phyloP scores from a whole-genome alignment of 2,113 vertebrate genomes.

The Lepisosteus osseus region DNA sequence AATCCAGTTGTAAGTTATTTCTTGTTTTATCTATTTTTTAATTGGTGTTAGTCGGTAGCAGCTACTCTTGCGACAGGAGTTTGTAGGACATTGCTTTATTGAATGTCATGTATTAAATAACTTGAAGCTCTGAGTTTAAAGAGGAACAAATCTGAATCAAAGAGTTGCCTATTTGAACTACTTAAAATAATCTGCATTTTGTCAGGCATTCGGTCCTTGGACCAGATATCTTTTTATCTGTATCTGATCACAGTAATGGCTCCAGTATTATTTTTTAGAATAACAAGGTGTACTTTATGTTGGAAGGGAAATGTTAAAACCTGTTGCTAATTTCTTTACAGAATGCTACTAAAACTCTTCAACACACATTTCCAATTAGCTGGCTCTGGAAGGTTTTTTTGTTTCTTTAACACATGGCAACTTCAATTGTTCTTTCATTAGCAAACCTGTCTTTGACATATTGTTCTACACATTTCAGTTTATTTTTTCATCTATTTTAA shows the following conservation, averaged over 20 bases:
- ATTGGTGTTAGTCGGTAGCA: too few species aligned
- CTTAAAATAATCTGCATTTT: conserved; percentile 3
- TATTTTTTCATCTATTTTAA: too few species aligned
- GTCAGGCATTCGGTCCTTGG: neutral
- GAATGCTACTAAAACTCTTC: neutral
- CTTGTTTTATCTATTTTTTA: too few species aligned
- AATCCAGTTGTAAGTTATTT: too few species aligned
- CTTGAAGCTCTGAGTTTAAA: too few species aligned
- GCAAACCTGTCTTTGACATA: too few species aligned
- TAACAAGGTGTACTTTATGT: conserved; percentile 14
- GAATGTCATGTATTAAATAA: too few species aligned
- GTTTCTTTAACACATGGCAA: conserved; percentile 6
- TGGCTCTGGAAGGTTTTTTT: neutral
- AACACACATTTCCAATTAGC: conserved; percentile 20
- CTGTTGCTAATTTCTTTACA: neutral
- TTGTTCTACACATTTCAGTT: too few species aligned
- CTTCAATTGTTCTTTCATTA: neutral
- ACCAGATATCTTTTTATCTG: neutral
- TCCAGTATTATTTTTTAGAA: neutral
- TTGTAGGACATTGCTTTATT: too few species aligned
- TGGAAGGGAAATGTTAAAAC: conserved; percentile 5
- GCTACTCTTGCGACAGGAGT: too few species aligned
- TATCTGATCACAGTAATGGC: neutral
- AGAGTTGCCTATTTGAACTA: neutral
- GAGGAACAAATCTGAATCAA: too few species aligned